A percentile compares a stretch with the other conserved stretches of the same genome.
These are phyloP conservation scores for Odontophorus gujanensis DNA, from an alignment of 2,113 vertebrate species.

Conservation along the genomic window DNA sequence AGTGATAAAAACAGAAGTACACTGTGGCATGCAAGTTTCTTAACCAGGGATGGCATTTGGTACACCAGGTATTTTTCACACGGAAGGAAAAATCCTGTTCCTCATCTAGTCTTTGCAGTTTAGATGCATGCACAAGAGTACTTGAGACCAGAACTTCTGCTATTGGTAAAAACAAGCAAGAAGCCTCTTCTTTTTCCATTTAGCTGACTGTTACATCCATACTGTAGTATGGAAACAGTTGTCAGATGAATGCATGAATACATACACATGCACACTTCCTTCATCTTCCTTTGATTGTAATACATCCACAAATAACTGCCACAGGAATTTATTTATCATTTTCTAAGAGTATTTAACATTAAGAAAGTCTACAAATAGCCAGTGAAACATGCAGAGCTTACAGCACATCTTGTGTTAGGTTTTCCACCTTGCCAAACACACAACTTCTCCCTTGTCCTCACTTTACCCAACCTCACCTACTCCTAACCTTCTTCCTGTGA, in stretches of 20 bases:
- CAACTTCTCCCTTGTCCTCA: not conserved
- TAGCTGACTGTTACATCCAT: not conserved
- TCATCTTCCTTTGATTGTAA: not conserved
- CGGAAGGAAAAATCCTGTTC: not conserved
- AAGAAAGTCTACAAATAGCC: not conserved
- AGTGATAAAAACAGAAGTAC: not conserved
- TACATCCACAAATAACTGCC: not conserved
- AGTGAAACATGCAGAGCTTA: not conserved
- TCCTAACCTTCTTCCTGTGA: not conserved
- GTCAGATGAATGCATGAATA: not conserved
- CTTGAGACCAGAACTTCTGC: not conserved
- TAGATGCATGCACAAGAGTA: not conserved
- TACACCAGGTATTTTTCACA: rapidly evolving
- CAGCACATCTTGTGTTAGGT: rapidly evolving
- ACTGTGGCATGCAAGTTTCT: not conserved
- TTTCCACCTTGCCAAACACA: not conserved
- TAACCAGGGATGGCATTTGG: not conserved
- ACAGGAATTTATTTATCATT: not conserved
- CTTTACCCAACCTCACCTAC: not conserved
- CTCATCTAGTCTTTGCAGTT: not conserved
- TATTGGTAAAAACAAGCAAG: not conserved
- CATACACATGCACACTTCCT: not conserved
- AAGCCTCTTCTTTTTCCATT: not conserved
- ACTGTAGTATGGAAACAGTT: not conserved
- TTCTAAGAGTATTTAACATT: not conserved